These are phyloP conservation scores for Pediacus dermestoides DNA, from an alignment of 2,888 invertebrate species.

Conservation along the genomic window DNA sequence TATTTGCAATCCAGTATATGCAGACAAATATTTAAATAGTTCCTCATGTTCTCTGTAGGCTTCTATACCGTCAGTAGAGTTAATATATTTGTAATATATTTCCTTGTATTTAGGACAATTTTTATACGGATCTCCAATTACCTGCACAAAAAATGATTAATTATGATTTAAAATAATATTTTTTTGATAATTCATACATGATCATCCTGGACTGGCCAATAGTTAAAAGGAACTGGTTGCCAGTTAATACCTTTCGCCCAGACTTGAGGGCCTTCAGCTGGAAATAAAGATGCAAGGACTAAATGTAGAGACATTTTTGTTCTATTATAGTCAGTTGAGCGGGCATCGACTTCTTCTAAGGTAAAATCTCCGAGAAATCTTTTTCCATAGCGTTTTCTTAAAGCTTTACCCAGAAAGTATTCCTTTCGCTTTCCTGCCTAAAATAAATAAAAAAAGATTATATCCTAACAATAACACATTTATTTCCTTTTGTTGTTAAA, in stretches of 20 bases:
- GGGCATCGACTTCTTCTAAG: slow-evolving; percentile 56
- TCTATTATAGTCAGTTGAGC: slow-evolving; percentile 67
- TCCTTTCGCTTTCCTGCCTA: slow-evolving; percentile 41
- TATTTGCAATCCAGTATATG: slow-evolving; percentile 25
- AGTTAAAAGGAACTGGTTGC: slow-evolving; percentile 40
- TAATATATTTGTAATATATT: slow-evolving; percentile 25
- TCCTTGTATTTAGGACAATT: slow-evolving; percentile 31
- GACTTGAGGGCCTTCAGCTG: slow-evolving; percentile 54
- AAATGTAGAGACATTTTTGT: slow-evolving; percentile 69
- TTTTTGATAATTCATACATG: slow-evolving; percentile 23
- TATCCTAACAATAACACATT: background rate
- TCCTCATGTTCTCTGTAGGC: slow-evolving; percentile 26
- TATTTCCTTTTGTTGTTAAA: too few relatives aligned
- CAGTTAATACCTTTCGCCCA: slow-evolving; percentile 51
- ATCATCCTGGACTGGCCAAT: slow-evolving; percentile 28
- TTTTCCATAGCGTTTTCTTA: slow-evolving; percentile 61
- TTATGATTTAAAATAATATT: slow-evolving; percentile 3
- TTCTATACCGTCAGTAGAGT: slow-evolving; percentile 25
- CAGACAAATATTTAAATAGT: slow-evolving; percentile 21
- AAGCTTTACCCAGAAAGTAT: slow-evolving; percentile 61
- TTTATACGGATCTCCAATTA: slow-evolving; percentile 29
- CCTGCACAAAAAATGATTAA: slow-evolving; percentile 18
- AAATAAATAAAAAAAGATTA: too few relatives aligned
- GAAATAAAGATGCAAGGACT: slow-evolving; percentile 66
- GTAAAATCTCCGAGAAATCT: slow-evolving; percentile 58